Percentiles rank a stretch among this genome's conserved stretches.
Conservation (phyloP, 2,888 invertebrate species). For the Nomada hirtipes region DNA sequence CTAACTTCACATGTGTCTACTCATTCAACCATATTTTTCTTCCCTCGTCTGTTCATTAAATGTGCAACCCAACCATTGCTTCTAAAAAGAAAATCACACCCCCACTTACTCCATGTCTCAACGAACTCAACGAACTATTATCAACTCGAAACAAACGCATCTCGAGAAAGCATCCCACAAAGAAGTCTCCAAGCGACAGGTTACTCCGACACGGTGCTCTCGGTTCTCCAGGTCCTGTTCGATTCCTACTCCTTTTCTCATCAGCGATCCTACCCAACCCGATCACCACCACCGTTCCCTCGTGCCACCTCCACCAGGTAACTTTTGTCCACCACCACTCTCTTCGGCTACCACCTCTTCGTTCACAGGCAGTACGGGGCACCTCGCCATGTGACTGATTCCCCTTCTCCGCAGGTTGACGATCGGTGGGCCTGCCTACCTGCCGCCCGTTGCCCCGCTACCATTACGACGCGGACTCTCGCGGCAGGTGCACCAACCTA, state of each 20-base stretch:
- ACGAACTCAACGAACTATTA: too few relatives aligned
- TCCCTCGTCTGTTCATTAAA: too few relatives aligned
- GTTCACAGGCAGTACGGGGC: slow-evolving; percentile 65
- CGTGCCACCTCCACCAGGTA: slow-evolving; percentile 58
- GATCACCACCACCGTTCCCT: slow-evolving; percentile 53
- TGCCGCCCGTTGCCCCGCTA: slow-evolving; percentile 84
- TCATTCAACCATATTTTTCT: too few relatives aligned
- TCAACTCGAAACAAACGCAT: too few relatives aligned
- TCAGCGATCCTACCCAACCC: slow-evolving; percentile 57
- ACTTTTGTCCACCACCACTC: slow-evolving; percentile 66
- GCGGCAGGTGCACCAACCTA: slow-evolving; percentile 84
- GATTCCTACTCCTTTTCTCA: slow-evolving; percentile 68
- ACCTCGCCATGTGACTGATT: slow-evolving; percentile 84
- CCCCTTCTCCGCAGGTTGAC: slow-evolving; percentile 82
- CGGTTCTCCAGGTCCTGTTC: slow-evolving; percentile 52
- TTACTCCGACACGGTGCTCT: slow-evolving; percentile 63
- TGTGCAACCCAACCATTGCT: too few relatives aligned
- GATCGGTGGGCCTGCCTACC: slow-evolving; percentile 83
- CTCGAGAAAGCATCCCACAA: too few relatives aligned
- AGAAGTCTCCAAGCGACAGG: slow-evolving; percentile 59
- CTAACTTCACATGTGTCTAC: too few relatives aligned
- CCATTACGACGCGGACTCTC: slow-evolving; percentile 84
- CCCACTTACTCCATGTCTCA: too few relatives aligned
- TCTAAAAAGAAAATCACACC: too few relatives aligned
- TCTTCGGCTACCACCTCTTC: slow-evolving; percentile 67